phyloP scores from a whole-genome alignment of 2,113 vertebrate genomes.

The Desmodus rotundus region DNA sequence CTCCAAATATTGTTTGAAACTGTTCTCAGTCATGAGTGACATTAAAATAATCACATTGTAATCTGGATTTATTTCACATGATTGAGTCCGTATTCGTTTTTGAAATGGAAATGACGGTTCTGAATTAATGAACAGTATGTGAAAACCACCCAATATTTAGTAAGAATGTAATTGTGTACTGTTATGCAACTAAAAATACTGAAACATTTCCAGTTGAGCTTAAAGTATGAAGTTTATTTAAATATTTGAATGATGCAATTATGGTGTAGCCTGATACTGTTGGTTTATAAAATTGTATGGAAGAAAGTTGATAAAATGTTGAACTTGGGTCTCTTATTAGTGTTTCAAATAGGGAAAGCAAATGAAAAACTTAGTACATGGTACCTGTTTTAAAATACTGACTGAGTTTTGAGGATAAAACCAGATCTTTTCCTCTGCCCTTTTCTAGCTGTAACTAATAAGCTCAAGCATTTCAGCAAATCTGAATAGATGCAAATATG shows the following conservation, averaged over 20 bases:
- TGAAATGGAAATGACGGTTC: neutral
- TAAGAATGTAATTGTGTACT: neutral
- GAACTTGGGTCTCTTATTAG: neutral
- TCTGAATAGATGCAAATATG: neutral
- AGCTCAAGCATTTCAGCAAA: neutral
- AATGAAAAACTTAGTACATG: neutral
- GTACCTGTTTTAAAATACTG: neutral
- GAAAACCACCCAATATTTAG: neutral
- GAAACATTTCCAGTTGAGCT: neutral
- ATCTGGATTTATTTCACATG: neutral
- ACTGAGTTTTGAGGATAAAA: neutral
- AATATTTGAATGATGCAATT: slow-evolving; percentile 12
- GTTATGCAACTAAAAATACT: neutral
- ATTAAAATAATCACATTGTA: neutral
- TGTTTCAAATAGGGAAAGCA: neutral
- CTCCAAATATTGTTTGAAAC: slow-evolving; percentile 4
- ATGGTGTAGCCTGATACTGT: neutral
- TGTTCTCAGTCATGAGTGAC: neutral
- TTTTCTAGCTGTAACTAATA: neutral
- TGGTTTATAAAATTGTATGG: neutral
- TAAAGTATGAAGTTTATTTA: neutral
- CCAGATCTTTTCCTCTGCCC: rapidly evolving
- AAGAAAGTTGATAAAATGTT: neutral
- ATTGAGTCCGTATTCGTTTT: slow-evolving; percentile 1
- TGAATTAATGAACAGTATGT: neutral